Evolutionary conservation across 2,797 vertebrate species (phyloP).

Genomic region (Peromyscus nudipes): DNA sequence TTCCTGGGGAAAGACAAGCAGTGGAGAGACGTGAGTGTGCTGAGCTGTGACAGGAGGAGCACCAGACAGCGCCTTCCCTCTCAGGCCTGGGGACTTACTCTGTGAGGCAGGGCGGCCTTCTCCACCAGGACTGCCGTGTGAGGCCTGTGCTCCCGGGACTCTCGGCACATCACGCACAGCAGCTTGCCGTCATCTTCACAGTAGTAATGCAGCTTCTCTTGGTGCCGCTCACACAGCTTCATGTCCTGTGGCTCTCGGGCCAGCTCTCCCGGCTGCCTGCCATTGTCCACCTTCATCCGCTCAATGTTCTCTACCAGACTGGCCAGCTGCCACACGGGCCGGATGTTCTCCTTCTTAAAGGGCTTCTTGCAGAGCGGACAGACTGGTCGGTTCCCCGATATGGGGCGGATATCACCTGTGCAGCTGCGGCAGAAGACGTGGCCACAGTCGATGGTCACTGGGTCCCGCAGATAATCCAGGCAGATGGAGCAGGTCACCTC

Average conservation of each 20-base stretch:
- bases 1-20: slow-evolving; percentile 73
- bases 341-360: slow-evolving; percentile 92
- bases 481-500: slow-evolving; percentile 87
- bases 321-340: slow-evolving; percentile 90
- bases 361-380: slow-evolving; percentile 95
- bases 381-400: slow-evolving; percentile 79
- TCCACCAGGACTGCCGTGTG: slow-evolving; percentile 85
- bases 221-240: slow-evolving; percentile 80
- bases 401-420: slow-evolving; percentile 56
- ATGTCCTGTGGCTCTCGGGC: slow-evolving; percentile 41
- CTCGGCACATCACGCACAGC: slow-evolving; percentile 88
- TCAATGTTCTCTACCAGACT: slow-evolving; percentile 88
- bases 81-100: slow-evolving; percentile 76
- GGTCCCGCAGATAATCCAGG: slow-evolving; percentile 84
- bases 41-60: neutral
- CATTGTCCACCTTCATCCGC: slow-evolving; percentile 71
- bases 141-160: slow-evolving; percentile 85
- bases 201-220: slow-evolving; percentile 87
- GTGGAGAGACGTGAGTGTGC: slow-evolving; percentile 15
- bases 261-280: neutral
- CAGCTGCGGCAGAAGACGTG: slow-evolving; percentile 85
- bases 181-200: slow-evolving; percentile 86
- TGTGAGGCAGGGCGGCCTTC: slow-evolving; percentile 84
- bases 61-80: neutral
- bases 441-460: slow-evolving; percentile 85